Percentiles rank a stretch among this genome's conserved stretches.
phyloP scores from a whole-genome alignment of 1,140 invertebrate species.

The Leptinotarsa defecta region DNA sequence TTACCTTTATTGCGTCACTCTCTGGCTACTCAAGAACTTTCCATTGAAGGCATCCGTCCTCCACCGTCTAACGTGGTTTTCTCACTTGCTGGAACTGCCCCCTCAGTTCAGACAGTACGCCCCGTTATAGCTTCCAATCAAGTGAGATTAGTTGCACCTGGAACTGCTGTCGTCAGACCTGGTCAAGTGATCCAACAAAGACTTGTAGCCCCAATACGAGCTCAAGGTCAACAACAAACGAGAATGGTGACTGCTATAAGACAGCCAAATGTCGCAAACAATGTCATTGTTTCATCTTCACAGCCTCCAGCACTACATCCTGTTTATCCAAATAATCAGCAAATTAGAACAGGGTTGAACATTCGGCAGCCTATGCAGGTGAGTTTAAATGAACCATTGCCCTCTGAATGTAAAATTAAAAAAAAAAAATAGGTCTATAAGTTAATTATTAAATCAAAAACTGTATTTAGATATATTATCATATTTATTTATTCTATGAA shows the following conservation, averaged over 20 bases:
- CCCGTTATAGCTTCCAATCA: slow-evolving; percentile 54
- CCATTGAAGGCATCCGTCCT: slow-evolving; percentile 94
- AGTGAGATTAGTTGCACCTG: slow-evolving; percentile 64
- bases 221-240: slow-evolving; percentile 40
- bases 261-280: slow-evolving; percentile 40
- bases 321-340: slow-evolving; percentile 46
- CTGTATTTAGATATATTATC: too few relatives aligned
- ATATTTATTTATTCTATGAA: too few relatives aligned
- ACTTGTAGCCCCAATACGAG: slow-evolving; percentile 55
- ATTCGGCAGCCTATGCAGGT: slow-evolving; percentile 50
- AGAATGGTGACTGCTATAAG: slow-evolving; percentile 55
- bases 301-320: slow-evolving; percentile 56
- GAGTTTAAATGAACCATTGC: slow-evolving; percentile 6
- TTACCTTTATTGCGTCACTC: slow-evolving; percentile 90
- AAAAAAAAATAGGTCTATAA: too few relatives aligned
- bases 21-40: slow-evolving; percentile 85
- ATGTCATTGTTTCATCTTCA: slow-evolving; percentile 49
- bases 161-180: slow-evolving; percentile 56
- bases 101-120: slow-evolving; percentile 57
- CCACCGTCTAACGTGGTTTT: slow-evolving; percentile 73
- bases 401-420: too few relatives aligned
- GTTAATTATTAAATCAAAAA: too few relatives aligned
- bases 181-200: slow-evolving; percentile 62
- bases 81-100: slow-evolving; percentile 58
- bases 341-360: neutral